These are phyloP conservation scores for Vollenhovia emeryi DNA, from an alignment of 1,140 invertebrate species.

Conservation along the genomic window DNA sequence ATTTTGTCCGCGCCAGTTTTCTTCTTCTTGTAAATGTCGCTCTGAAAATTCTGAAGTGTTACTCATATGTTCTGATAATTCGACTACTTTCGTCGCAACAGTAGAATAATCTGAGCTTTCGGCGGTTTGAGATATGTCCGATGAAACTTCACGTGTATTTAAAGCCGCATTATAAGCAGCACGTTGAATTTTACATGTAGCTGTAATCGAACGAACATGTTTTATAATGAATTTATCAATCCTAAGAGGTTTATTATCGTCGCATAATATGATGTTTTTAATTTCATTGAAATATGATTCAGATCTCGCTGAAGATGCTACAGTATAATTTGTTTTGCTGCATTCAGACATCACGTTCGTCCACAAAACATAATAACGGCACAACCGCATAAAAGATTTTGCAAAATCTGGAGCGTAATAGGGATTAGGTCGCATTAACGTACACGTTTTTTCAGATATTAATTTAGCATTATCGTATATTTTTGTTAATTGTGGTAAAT, in stretches of 20 bases:
- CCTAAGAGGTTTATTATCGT: neutral
- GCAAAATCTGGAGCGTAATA: conserved; percentile 12
- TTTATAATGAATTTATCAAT: conserved; percentile 19
- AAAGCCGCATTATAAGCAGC: conserved; percentile 11
- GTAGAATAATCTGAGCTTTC: neutral
- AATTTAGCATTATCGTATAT: neutral
- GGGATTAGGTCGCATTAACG: neutral
- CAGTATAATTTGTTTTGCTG: neutral
- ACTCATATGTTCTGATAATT: neutral
- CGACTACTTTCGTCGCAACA: neutral
- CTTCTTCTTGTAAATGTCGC: conserved; percentile 9
- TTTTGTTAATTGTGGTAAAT: neutral
- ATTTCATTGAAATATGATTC: conserved; percentile 26
- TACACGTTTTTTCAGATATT: neutral
- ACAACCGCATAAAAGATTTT: conserved; percentile 4
- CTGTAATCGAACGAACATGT: conserved; percentile 1
- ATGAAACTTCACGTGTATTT: neutral
- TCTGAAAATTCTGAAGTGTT: neutral
- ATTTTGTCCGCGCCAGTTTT: conserved; percentile 10
- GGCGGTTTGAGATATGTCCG: neutral
- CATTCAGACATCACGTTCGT: neutral
- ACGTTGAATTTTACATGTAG: conserved; percentile 16
- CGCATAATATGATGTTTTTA: neutral
- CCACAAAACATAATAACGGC: conserved; percentile 1
- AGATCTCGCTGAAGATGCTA: neutral